Base-by-base conservation (phyloP, 2,888 invertebrate genomes). In the Tuberolachnus salignus region DNA sequence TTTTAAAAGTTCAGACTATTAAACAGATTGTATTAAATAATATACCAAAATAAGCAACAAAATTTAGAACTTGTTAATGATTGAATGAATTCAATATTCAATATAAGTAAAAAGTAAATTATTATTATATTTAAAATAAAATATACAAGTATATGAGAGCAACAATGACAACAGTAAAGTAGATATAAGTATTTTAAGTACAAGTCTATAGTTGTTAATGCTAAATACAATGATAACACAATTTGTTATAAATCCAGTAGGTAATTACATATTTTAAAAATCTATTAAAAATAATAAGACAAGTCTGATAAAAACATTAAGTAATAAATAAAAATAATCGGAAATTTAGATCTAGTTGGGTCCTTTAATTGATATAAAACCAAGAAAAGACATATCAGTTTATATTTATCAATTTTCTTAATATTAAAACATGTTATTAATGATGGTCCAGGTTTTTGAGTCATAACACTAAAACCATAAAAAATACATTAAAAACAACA, bases 301-400 rank as follows among this genome's bases (percentile, higher is more conserved):
- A 21, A 23, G 9, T 21, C 21, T 19, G 49, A 16, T n/a, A n/a
- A n/a, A n/a, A n/a, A 46, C 21, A 21, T 46, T 26, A 11, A 44
- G 46, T 14, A 46, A 6, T 46, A 1, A 66, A 13, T 14, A 66
- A 46, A 66, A 66, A 66, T n/a, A 21, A 49, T 16, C 14, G 46
- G 19, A 66, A 66, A 66, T 46, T 46, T 46, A 49, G 49, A 46
- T 10, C 66, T 46, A 21, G 49, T 66, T 46, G 49, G 13, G 26
- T 66, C 46, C 21, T 66, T 51, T 23, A 19, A 63, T 63, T n/a
- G 44, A 63, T 63, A 13, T 14, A 63, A 13, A 63, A 44, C 63
- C 63, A 42, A 19, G 21, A 44, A 44, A 63, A 34, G 10, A 42
- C 13, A 8, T 42, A 42, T 13, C 11, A 42, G 42, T 19, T 63